Percentiles rank a stretch among this genome's conserved stretches.
Conservation (phyloP, 1,140 invertebrate genomes). For the Drosophila neocordata region DNA sequence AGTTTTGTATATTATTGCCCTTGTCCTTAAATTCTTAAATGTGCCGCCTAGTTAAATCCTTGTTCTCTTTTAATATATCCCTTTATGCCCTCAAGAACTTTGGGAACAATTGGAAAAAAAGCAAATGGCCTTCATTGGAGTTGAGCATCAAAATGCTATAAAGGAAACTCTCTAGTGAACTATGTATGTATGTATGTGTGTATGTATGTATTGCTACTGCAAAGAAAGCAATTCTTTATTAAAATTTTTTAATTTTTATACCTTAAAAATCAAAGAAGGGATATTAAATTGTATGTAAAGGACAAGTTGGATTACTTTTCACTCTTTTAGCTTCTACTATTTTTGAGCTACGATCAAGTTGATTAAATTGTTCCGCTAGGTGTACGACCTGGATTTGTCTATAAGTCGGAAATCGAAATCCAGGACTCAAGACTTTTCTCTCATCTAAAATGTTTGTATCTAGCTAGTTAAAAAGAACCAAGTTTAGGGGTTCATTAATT, state of each 20-base stretch:
- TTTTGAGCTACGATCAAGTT: too few relatives aligned
- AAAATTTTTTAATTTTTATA: neutral
- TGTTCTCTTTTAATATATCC: neutral
- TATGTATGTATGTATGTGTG: too few relatives aligned
- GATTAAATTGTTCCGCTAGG: too few relatives aligned
- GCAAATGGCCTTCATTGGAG: neutral
- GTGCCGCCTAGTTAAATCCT: neutral
- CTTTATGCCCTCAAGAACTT: neutral
- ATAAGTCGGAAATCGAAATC: too few relatives aligned
- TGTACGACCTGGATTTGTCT: too few relatives aligned
- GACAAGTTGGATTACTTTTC: neutral
- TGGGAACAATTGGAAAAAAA: neutral
- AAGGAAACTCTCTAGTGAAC: neutral
- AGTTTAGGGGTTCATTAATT: too few relatives aligned
- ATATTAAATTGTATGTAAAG: neutral
- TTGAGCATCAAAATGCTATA: neutral
- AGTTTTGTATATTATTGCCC: neutral
- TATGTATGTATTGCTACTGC: too few relatives aligned
- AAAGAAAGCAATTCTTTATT: neutral
- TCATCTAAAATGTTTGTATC: too few relatives aligned
- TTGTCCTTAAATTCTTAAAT: neutral
- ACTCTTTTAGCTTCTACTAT: too few relatives aligned
- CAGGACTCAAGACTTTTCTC: too few relatives aligned
- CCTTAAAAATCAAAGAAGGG: neutral
- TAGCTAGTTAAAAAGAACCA: too few relatives aligned